These are phyloP conservation scores for Geodia barretti DNA, from an alignment of 37 sponge, comb jelly and placozoan genomes.

Conservation along the genomic window DNA sequence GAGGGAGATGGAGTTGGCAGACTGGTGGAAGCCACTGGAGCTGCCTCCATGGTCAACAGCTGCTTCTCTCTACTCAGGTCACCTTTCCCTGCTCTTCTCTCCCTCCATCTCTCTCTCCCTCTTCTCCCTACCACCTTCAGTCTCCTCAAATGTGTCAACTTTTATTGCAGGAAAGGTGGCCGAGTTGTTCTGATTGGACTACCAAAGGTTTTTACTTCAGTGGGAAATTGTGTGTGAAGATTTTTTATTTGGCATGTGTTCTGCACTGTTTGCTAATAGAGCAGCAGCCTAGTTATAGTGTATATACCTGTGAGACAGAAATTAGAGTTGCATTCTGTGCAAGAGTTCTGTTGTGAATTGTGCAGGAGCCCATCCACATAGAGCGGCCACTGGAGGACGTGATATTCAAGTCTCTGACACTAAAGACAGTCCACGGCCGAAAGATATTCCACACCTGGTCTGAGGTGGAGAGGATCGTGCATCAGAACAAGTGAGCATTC, in stretches of 20 bases:
- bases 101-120: constrained; percentile 1
- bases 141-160: too few relatives aligned
- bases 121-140: too few relatives aligned
- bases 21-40: constrained; percentile 84
- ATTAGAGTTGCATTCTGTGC: too few relatives aligned
- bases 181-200: constrained; percentile 74
- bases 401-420: constrained; percentile 74
- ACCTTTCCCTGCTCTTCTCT: too few relatives aligned
- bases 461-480: constrained; percentile 66
- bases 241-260: too few relatives aligned
- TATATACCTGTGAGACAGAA: too few relatives aligned
- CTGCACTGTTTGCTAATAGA: too few relatives aligned
- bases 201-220: constrained; percentile 69
- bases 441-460: constrained; percentile 91
- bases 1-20: constrained; percentile 85
- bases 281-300: too few relatives aligned
- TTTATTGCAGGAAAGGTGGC: constrained; percentile 84
- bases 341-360: too few relatives aligned
- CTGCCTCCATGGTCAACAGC: constrained; percentile 58
- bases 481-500: constrained; percentile 50
- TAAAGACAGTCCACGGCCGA: constrained; percentile 88
- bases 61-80: constrained; percentile 80
- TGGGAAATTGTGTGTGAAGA: too few relatives aligned
- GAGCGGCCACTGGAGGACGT: constrained; percentile 74
- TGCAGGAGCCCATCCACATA: constrained; percentile 73